These are phyloP conservation scores for Agonum fuliginosum DNA, from an alignment of 2,888 invertebrate genomes.

Conservation along the genomic window DNA sequence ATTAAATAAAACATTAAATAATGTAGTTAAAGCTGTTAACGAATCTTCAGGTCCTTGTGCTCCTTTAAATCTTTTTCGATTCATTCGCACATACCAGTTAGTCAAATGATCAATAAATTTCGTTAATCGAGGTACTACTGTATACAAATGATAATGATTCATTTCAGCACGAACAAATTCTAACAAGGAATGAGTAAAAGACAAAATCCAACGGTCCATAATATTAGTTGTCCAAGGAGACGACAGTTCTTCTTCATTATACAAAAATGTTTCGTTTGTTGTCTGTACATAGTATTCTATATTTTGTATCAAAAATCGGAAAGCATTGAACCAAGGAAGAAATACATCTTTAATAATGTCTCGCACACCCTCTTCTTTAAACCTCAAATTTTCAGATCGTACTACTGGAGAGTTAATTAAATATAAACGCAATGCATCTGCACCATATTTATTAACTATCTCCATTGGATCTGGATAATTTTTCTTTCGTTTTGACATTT, in stretches of 20 bases:
- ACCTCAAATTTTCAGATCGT: slow-evolving; percentile 94
- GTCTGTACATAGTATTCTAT: slow-evolving; percentile 87
- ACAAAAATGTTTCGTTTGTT: slow-evolving; percentile 69
- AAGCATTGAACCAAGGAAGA: slow-evolving; percentile 96
- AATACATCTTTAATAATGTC: slow-evolving; percentile 98
- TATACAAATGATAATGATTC: slow-evolving; percentile 95
- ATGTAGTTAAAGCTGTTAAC: slow-evolving; percentile 87
- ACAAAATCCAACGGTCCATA: slow-evolving; percentile 98
- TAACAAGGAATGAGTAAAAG: slow-evolving; percentile 95
- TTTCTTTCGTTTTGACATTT: slow-evolving; percentile 99
- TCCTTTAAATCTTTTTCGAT: slow-evolving; percentile 95
- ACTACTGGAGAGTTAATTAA: slow-evolving; percentile 99
- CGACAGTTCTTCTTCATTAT: slow-evolving; percentile 68
- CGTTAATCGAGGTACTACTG: slow-evolving; percentile 93
- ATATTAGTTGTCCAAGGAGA: slow-evolving; percentile 77
- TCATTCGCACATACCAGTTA: slow-evolving; percentile 99
- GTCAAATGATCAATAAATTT: slow-evolving; percentile 98
- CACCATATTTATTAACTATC: slow-evolving; percentile 93
- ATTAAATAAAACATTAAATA: slow-evolving; percentile 90
- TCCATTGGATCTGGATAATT: slow-evolving; percentile 98
- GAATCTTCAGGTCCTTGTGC: slow-evolving; percentile 89
- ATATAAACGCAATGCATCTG: slow-evolving; percentile 96
- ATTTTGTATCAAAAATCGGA: slow-evolving; percentile 95
- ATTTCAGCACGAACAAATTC: slow-evolving; percentile 94
- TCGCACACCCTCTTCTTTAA: slow-evolving; percentile 97